Conservation (phyloP, 2,797 vertebrate genomes). For the Eurystomus glaucurus region DNA sequence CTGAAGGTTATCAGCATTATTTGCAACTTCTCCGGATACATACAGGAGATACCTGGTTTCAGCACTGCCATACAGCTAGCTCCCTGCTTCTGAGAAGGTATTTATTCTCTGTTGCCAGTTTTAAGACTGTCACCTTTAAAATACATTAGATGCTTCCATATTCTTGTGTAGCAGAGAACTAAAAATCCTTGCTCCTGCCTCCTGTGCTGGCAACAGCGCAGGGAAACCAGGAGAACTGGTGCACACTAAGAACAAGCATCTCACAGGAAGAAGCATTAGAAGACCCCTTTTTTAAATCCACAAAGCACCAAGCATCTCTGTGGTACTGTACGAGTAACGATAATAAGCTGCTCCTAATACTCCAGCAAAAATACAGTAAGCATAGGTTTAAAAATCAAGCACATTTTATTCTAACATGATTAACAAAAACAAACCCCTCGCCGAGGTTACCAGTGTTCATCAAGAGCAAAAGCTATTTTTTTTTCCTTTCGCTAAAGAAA, state of each 20-base stretch:
- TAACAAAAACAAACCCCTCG: background rate
- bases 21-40: background rate
- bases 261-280: background rate
- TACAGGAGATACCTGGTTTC: background rate
- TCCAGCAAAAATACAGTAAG: background rate
- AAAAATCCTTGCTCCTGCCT: background rate
- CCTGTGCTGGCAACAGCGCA: background rate
- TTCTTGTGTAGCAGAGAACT: background rate
- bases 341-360: background rate
- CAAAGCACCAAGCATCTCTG: background rate
- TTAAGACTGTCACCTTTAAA: background rate
- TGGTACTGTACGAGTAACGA: background rate
- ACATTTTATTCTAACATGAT: background rate
- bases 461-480: background rate
- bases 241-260: background rate
- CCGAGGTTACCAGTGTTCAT: background rate
- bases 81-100: background rate
- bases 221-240: background rate
- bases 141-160: background rate
- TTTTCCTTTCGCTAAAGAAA: background rate
- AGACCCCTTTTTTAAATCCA: background rate
- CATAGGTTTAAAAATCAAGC: background rate
- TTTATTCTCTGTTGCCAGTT: background rate
- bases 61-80: background rate
- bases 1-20: background rate